Evolutionary conservation across 2,113 vertebrate species (phyloP), one percentile per base, ranked within the genome.

Genomic region (Alaudala cheleensis): DNA sequence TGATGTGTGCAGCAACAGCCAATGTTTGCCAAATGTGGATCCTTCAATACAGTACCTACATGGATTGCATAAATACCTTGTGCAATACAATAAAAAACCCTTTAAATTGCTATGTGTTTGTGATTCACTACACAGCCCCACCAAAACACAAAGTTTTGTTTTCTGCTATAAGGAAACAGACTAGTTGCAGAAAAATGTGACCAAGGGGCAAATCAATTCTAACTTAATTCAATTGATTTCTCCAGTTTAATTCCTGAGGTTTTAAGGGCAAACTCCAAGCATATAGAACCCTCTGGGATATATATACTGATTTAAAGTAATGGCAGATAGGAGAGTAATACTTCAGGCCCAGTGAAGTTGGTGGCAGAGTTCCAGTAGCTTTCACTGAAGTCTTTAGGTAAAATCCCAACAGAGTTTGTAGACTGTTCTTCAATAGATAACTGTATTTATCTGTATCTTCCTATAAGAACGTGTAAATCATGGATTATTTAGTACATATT

Each of bases 41-140:
- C 89, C 95, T 95, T 97, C 85, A 93, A 79, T 93, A 81, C 94
- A 96, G 76, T 96, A 96, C 92, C 90, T 97, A 96, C 94, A 74
- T 97, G 73, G 88, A 96, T 97, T 98, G 92, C 97, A 84, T 97
- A 97, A 97, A 95, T 97, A 97, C 42, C 91, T 97, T 96, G 97
- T 98, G 92, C 98, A 97, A 97, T 97, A 96, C 93, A 98, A 98
- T 98, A 98, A 98, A 98, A 90, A 97, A 91, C 23, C 33, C 54
- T 96, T 97, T 62, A 96, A 97, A 90, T 89, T 78, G 86, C 69
- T 54, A 13, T 90, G 96, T 77, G 87, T 96, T 76, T 95, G 92
- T 96, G 84, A 78, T 80, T 97, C 60, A 93, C 85, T 96, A 67
- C 53, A n/a, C 51, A 49, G 25, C 56, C 77, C 80, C 66, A 60